Base-by-base conservation (phyloP, 2,113 vertebrate species). In the Ceyx cyanopectus region DNA sequence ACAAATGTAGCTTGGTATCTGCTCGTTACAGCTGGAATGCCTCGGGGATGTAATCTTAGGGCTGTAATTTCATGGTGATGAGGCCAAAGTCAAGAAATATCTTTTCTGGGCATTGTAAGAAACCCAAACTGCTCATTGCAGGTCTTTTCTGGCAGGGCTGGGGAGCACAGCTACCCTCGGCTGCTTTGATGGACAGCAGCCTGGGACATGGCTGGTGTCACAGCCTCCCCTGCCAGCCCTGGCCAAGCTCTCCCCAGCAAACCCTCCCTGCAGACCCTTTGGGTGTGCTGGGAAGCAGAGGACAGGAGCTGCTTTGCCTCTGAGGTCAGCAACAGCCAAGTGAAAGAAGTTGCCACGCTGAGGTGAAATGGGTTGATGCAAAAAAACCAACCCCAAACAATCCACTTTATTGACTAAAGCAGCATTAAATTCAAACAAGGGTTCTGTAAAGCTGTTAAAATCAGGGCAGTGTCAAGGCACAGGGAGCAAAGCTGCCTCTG, bases 21-120 rank as follows among this genome's bases (percentile, higher is more conserved):
- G 89, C 84, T 85, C 4, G 0, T 86, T 70, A 8, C 65, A 79
- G 94, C 92, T 84, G 93, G 70, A 90, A 77, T 43, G 81, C 87
- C 66, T 34, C 54, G 29, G 92, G 74, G 56, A 19, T 40, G 79
- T 12, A 20, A 85, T 50, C 40, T 80, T 1, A 34, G 77, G 85
- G 66, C 79, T 77, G 0, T 12, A 65, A 91, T 89, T 82, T 87
- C 82, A 72, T 1, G 16, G 56, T 16, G 79, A 20, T 17, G 70
- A 94, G 57, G 89, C 89, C 77, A 80, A 93, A 95, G 62, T 26
- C 53, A 70, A 77, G 93, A 90, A 91, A 68, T 81, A 22, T 48
- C 78, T 75, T 86, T 58, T 65, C 73, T 81, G 65, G 79, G 58
- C 87, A 83, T 7, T 58, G 60, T 58, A 13, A 51, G 83, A 40